Base-by-base conservation (phyloP, 2,113 vertebrate genomes). In the Cettia cetti region DNA sequence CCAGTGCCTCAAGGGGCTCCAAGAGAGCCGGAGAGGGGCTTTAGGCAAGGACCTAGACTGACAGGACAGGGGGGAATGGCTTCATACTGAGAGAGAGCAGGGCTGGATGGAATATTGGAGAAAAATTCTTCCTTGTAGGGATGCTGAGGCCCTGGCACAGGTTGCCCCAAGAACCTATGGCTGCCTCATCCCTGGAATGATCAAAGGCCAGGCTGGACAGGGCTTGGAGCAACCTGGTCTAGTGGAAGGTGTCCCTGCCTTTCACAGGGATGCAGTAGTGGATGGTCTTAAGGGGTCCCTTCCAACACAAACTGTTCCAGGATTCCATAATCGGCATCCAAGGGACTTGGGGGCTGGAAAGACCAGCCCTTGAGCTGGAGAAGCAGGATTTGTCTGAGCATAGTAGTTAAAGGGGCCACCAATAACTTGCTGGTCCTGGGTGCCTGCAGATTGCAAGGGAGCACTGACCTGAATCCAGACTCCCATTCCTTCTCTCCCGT, bases 371-470 rank as follows among this genome's bases (percentile, higher is more conserved):
- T 0, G 0, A n/a, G n/a, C 33, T 86, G 33, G 60, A 60, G 57
- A 64, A 87, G 42, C 2, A 19, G 74, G 64, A 40, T 53, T 56
- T 82, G 15, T 39, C 26, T 30, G 53, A 71, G 7, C 37, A 11
- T 44, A 31, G 61, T 24, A 60, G 40, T 70, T 68, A 7, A 71
- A 68, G 23, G 27, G 19, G 31, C 66, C 18, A 10, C 63, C 14
- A 9, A 42, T 23, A 61, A 27, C 16, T 13, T 33, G 24, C 47
- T 59, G 21, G 18, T 63, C 6, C 47, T 15, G 61, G 19, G 10
- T 76, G 30, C 47, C 56, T 11, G 47, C 61, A 27, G 60, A 52
- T 59, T 39, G 24, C 0, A 1, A 50, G 66, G 0, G 0, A 44
- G 50, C 0, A 0, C 26, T 52, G 79, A 63, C 61, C 82, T 79